Percentiles rank a stretch among this genome's conserved stretches.
Evolutionary conservation across 30 jellyfish, hydroid and myxozoan species (phyloP).

Genomic region (Hydra vulgaris): DNA sequence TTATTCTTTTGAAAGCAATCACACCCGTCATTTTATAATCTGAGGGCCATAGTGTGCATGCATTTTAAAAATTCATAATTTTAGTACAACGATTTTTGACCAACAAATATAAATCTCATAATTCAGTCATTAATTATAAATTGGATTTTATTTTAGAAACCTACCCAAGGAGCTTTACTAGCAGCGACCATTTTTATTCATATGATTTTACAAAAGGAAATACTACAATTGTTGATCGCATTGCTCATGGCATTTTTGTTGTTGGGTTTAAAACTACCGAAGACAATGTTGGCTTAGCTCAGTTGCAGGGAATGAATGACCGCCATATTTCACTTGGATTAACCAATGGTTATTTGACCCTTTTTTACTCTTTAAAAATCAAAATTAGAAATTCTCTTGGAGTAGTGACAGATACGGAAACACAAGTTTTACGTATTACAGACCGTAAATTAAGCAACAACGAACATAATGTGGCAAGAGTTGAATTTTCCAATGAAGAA

Average conservation of each 20-base stretch:
- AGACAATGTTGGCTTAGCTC: slow-evolving; percentile 12
- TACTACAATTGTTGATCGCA: slow-evolving; percentile 15
- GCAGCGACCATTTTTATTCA: not conserved
- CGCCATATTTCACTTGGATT: slow-evolving; percentile 24
- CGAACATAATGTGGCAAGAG: slow-evolving; percentile 22
- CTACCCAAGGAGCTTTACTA: slow-evolving; percentile 6
- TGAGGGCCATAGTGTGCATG: no score
- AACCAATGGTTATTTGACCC: slow-evolving; percentile 17
- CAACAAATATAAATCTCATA: no score
- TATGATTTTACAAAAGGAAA: slow-evolving; percentile 6
- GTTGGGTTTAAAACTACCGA: slow-evolving; percentile 36
- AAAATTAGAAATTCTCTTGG: slow-evolving; percentile 3
- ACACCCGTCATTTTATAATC: no score
- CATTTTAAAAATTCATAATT: no score
- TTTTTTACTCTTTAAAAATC: slow-evolving; percentile 10
- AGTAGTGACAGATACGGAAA: slow-evolving; percentile 7
- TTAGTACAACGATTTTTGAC: no score
- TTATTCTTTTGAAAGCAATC: no score
- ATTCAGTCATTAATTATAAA: no score
- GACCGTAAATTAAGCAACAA: slow-evolving; percentile 11
- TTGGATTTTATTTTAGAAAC: slow-evolving; percentile 11
- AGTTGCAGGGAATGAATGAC: slow-evolving; percentile 25
- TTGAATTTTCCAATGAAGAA: slow-evolving; percentile 8
- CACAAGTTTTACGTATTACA: not conserved
- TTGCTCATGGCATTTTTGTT: slow-evolving; percentile 22